These are phyloP conservation scores for Ptychochromis oligacanthus DNA, from an alignment of 2,113 vertebrate genomes.

Conservation along the genomic window DNA sequence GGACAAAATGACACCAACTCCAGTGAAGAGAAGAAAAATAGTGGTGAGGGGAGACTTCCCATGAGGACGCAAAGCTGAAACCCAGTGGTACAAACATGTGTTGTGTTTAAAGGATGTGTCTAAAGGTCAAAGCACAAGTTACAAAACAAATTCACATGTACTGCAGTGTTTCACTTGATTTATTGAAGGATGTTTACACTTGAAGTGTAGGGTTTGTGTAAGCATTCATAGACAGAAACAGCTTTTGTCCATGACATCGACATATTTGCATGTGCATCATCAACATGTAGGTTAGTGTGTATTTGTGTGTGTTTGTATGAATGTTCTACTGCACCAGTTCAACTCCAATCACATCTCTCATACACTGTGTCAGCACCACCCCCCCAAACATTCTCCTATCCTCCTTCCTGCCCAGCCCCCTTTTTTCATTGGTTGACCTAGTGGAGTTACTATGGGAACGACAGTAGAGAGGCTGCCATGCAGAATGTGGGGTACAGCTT, in stretches of 20 bases:
- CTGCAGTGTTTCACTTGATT: not conserved
- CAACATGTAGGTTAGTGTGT: constrained; percentile 1
- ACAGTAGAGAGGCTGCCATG: constrained; percentile 74
- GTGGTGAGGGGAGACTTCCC: not conserved
- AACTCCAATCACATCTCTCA: constrained; percentile 51
- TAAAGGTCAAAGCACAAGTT: not conserved
- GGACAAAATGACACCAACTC: not conserved
- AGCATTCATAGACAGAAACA: not conserved
- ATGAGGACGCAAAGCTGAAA: not conserved
- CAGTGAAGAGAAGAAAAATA: not conserved
- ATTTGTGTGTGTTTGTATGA: not conserved
- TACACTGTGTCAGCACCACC: constrained; percentile 37
- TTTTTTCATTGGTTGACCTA: constrained; percentile 84
- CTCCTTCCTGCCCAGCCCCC: constrained; percentile 74
- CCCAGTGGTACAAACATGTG: not conserved
- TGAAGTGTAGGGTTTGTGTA: not conserved
- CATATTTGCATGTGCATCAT: not conserved
- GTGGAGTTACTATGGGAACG: constrained; percentile 82
- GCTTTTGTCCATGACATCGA: not conserved
- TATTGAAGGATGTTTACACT: not conserved
- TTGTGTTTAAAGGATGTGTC: not conserved
- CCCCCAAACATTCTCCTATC: constrained; percentile 35
- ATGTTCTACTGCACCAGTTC: constrained; percentile 46
- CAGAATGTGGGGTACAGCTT: constrained; percentile 71
- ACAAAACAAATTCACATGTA: not conserved